Base-by-base conservation (phyloP, 2,888 invertebrate genomes). In the Elaeidobius kamerunicus region DNA sequence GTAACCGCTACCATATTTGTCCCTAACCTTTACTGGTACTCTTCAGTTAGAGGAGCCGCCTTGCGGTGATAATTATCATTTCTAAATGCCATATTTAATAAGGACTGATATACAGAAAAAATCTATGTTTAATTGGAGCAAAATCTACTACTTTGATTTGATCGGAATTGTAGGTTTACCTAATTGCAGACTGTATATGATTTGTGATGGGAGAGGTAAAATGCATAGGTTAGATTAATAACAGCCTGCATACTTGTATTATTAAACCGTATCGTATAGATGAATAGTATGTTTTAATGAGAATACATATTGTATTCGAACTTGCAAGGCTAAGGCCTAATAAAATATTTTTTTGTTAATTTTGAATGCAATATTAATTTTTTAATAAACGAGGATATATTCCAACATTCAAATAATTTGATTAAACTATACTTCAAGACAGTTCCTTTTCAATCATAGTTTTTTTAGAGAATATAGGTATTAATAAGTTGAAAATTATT, bases 71-170 rank as follows among this genome's bases (percentile, higher is more conserved):
- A 61, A 62, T 62, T 62, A 59, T 55, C 42, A 61, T 62, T 63
- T 62, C 62, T 62, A 63, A 62, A 63, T 63, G 63, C 60, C 63
- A 63, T 57, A 63, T 62, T 57, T 63, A 63, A 63, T 63, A 52
- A 53, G 42, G 36, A 45, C 43, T 30, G 42, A 53, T 38, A 47
- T 35, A 23, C 17, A 11, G 35, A 7, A 42, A 43, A 44, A 53
- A 47, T 18, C 17, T 23, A 40, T 34, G 38, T 42, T 38, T 53
- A 53, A 53, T 53, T 53, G 43, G 53, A 53, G 53, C 53, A 38
- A 47, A 35, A 36, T 39, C 18, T 44, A 39, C 28, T 20, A 23
- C 17, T 40, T 34, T 6, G 40, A 5, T 2, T 35, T 18, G 32
- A 44, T 34, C 20, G 18, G 44, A 19, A 44, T 44, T 35, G 50